Evolutionary conservation across 35 echinoderm and acorn worm genomes (phyloP).

Genomic region (Diadema setosum): DNA sequence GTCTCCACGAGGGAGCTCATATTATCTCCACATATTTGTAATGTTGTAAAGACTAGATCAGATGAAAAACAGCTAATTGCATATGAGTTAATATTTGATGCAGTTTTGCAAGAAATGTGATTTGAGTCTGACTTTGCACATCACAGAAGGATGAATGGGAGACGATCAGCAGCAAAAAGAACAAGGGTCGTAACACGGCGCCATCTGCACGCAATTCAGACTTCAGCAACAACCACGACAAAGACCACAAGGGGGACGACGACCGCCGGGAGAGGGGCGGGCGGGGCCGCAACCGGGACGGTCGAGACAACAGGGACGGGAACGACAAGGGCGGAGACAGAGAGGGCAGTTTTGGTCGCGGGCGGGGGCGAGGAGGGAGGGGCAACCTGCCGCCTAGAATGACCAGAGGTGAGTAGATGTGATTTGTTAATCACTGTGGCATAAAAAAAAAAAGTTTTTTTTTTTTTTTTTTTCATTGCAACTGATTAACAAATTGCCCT

Average conservation of each 20-base stretch:
- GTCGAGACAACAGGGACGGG: constrained; percentile 30
- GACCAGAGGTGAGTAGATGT: constrained; percentile 79
- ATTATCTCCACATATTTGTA: too few species aligned
- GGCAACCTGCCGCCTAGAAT: constrained; percentile 87
- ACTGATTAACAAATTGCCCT: too few species aligned
- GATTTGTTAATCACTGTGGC: too few species aligned
- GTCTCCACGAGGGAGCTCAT: too few species aligned
- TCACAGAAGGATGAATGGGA: constrained; percentile 78
- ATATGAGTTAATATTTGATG: too few species aligned
- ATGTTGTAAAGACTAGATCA: too few species aligned
- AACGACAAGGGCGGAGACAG: constrained; percentile 18
- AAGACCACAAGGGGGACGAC: constrained; percentile 25
- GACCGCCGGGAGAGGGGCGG: constrained; percentile 39
- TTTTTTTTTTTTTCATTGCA: too few species aligned
- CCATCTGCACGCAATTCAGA: background rate
- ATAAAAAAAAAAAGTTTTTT: too few species aligned
- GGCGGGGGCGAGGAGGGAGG: constrained; percentile 72
- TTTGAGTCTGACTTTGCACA: too few species aligned
- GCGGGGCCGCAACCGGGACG: constrained; percentile 57
- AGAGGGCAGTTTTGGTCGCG: constrained; percentile 40
- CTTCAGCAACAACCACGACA: background rate
- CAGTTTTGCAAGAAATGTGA: too few species aligned
- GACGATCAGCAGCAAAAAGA: constrained; percentile 82
- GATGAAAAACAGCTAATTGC: too few species aligned
- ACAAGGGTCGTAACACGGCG: constrained; percentile 21